Evolutionary conservation across 2,113 vertebrate species (phyloP).

Genomic region (Saimiri boliviensis): DNA sequence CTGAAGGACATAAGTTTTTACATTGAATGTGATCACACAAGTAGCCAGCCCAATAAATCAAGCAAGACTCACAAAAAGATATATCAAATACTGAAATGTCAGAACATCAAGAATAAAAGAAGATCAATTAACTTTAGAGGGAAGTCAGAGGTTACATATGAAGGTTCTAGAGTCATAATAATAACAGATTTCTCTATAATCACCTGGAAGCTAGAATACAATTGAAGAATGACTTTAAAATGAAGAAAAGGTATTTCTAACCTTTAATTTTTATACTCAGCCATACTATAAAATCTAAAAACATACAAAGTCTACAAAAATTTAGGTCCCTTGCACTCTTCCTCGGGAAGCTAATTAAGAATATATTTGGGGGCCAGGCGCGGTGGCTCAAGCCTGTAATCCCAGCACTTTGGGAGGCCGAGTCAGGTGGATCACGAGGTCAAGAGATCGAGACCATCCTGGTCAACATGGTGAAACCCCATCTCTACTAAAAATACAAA

Average conservation of each 20-base stretch:
- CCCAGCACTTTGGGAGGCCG: too few relatives aligned
- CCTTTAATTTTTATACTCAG: neutral
- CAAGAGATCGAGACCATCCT: too few relatives aligned
- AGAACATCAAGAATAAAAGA: conserved; percentile 21
- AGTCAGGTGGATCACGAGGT: too few relatives aligned
- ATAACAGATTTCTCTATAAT: neutral
- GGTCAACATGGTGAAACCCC: too few relatives aligned
- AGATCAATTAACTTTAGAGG: neutral
- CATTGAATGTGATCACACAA: neutral
- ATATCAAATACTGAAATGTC: conserved; percentile 17
- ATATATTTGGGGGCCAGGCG: too few relatives aligned
- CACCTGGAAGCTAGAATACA: neutral
- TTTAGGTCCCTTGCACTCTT: neutral
- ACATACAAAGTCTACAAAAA: neutral
- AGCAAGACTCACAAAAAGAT: neutral
- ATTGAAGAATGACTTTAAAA: conserved; percentile 18
- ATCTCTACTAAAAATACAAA: too few relatives aligned
- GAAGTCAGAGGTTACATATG: neutral
- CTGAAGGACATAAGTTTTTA: neutral
- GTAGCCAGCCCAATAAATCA: neutral
- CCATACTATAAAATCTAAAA: neutral
- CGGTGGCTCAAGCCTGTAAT: too few relatives aligned
- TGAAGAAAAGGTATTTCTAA: conserved; percentile 26
- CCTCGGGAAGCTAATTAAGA: conserved; percentile 16
- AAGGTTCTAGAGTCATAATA: neutral